Evolutionary conservation across 2,888 invertebrate genomes (phyloP).

Genomic region (Steinernema hermaphroditum): DNA sequence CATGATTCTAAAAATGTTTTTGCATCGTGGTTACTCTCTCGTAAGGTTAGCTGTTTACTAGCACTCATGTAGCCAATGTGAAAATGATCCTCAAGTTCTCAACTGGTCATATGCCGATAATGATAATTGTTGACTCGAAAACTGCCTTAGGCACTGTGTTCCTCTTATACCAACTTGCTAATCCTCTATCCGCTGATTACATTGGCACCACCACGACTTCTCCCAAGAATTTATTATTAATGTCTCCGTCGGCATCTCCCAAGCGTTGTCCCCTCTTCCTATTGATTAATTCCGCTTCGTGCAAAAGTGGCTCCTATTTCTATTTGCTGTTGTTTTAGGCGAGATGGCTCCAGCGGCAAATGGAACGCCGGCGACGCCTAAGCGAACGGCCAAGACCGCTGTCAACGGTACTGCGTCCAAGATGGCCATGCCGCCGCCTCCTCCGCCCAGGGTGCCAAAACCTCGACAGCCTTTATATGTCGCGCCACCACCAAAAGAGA

Average conservation of each 20-base stretch:
- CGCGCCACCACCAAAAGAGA: slow-evolving; percentile 47
- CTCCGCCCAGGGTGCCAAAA: not conserved
- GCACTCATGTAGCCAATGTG: no score
- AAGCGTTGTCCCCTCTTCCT: not conserved
- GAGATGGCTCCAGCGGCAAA: slow-evolving; percentile 4
- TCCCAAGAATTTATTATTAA: slow-evolving; percentile 17
- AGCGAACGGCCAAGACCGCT: not conserved
- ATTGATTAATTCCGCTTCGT: slow-evolving; percentile 4
- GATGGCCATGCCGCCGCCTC: not conserved
- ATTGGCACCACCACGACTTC: no score
- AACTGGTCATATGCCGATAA: no score
- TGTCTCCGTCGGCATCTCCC: not conserved
- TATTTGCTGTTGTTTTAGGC: slow-evolving; percentile 6
- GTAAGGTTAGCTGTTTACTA: no score
- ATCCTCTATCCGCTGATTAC: no score
- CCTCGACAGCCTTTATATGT: slow-evolving; percentile 43
- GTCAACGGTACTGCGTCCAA: not conserved
- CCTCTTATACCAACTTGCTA: no score
- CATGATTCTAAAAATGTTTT: no score
- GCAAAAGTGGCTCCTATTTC: not conserved
- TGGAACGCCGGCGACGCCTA: not conserved
- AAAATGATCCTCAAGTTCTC: no score
- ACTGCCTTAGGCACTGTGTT: no score
- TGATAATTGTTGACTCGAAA: no score
- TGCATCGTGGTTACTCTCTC: no score